These are phyloP conservation scores for Hyphantria cunea DNA, from an alignment of 1,140 invertebrate species.

Conservation along the genomic window DNA sequence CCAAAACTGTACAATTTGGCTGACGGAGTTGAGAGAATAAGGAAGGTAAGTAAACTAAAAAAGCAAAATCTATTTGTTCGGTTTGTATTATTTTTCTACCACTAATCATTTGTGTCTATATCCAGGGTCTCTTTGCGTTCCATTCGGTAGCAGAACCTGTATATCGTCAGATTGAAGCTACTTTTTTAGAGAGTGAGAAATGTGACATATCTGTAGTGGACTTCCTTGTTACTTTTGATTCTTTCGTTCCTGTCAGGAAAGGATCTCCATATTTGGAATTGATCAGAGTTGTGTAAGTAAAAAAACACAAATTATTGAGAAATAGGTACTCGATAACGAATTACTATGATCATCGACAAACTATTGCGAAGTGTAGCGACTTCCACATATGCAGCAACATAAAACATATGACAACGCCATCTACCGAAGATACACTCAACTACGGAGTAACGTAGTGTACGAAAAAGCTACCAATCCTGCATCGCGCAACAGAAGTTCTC, in stretches of 20 bases:
- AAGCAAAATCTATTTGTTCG: no score
- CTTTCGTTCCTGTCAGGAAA: constrained; percentile 58
- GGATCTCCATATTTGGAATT: constrained; percentile 65
- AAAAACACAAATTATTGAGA: not conserved
- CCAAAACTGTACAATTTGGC: constrained; percentile 49
- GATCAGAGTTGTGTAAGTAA: constrained; percentile 57
- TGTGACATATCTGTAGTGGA: constrained; percentile 65
- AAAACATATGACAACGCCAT: no score
- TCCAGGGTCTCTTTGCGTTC: constrained; percentile 63
- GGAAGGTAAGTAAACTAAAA: constrained; percentile 39
- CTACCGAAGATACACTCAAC: no score
- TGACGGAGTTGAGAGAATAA: constrained; percentile 57
- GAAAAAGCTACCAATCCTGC: no score
- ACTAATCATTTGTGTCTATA: not conserved
- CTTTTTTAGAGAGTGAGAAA: constrained; percentile 63
- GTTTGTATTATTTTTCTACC: no score
- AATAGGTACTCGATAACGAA: no score
- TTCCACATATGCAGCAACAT: no score
- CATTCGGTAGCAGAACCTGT: constrained; percentile 53
- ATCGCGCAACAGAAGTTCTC: no score
- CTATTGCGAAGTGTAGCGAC: no score
- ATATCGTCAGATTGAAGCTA: constrained; percentile 56
- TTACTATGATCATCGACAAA: no score
- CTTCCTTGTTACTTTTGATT: constrained; percentile 51
- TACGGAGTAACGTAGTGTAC: no score